Evolutionary conservation across 2,113 vertebrate species (phyloP).

Genomic region (Pollimyrus isidori): DNA sequence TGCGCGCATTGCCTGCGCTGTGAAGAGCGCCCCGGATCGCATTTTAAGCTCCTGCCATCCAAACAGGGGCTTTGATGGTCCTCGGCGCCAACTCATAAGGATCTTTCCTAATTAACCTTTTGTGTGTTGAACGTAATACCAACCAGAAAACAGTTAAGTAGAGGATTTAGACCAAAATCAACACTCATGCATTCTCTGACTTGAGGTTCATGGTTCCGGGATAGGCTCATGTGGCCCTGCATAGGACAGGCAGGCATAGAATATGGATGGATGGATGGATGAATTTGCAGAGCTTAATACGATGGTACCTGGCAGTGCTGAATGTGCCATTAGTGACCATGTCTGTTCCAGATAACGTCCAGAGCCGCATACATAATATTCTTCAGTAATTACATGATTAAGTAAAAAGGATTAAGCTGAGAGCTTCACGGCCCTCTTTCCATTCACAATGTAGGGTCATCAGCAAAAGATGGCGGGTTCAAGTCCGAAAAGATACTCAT

Average conservation of each 20-base stretch:
- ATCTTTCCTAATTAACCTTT: conserved; percentile 1
- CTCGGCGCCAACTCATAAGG: not conserved
- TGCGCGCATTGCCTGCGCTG: not conserved
- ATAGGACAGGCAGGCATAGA: not conserved
- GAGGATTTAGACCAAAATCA: not conserved
- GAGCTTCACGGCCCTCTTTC: not conserved
- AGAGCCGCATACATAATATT: not conserved
- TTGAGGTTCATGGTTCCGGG: not conserved
- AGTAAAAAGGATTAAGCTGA: not conserved
- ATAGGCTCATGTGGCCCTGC: not conserved
- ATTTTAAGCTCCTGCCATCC: not conserved
- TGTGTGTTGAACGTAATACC: not conserved
- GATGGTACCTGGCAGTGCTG: not conserved
- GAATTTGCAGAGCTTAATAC: not conserved
- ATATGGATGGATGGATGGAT: not conserved
- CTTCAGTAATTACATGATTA: conserved; percentile 11
- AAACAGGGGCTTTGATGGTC: not conserved
- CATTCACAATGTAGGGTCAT: conserved; percentile 28
- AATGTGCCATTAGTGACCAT: not conserved
- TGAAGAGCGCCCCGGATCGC: not conserved
- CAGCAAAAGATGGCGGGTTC: conserved; percentile 39
- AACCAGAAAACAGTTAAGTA: no score
- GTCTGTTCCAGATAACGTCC: not conserved
- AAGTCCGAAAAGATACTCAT: conserved; percentile 40
- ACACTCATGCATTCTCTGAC: not conserved